Evolutionary conservation across 2,797 vertebrate species (phyloP).

Genomic region (Chiloscyllium punctatum): DNA sequence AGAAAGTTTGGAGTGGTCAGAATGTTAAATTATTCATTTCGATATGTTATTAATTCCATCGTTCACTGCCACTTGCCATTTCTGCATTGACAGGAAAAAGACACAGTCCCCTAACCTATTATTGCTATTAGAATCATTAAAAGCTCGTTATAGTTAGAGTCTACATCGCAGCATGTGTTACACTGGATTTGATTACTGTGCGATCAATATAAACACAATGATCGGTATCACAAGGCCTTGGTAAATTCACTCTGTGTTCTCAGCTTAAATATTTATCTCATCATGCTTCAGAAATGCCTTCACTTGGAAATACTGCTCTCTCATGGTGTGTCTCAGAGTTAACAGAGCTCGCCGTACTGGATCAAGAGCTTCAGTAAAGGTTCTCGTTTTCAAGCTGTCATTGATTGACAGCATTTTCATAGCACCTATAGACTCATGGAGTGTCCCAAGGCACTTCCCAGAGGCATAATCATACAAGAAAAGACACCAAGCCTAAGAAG

Average conservation of each 20-base stretch:
- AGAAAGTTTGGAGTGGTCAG: background rate
- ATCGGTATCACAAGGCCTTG: background rate
- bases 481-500: background rate
- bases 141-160: background rate
- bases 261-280: background rate
- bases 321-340: background rate
- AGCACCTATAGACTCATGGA: background rate
- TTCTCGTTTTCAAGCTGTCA: background rate
- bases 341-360: background rate
- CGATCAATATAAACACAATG: conserved; percentile 7
- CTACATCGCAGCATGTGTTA: background rate
- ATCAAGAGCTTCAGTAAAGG: background rate
- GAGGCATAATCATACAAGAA: background rate
- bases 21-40: conserved; percentile 1
- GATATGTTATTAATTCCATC: conserved; percentile 27
- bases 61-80: background rate
- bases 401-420: background rate
- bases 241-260: background rate
- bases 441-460: background rate
- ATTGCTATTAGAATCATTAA: conserved; percentile 30
- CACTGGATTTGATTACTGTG: conserved; percentile 10
- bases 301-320: background rate
- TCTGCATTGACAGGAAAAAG: background rate
- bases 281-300: background rate
- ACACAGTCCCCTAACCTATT: conserved; percentile 11